Percentiles rank a stretch among this genome's conserved stretches.
These are phyloP conservation scores for Apolygus lucorum DNA, from an alignment of 1,140 invertebrate genomes.

Conservation along the genomic window DNA sequence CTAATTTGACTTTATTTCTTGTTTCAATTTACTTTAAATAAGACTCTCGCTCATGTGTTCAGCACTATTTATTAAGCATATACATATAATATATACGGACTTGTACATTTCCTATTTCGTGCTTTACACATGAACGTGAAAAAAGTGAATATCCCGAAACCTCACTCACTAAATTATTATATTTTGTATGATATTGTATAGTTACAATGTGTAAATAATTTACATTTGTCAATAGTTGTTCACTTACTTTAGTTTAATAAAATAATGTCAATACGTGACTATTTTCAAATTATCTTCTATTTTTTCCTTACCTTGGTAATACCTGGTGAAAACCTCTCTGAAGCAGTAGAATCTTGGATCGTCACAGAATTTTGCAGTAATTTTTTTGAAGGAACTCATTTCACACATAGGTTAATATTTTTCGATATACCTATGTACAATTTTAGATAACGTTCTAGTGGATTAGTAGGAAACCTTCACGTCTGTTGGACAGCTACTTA, in stretches of 20 bases:
- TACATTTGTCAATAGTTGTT: constrained; percentile 24
- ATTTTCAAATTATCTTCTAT: constrained; percentile 19
- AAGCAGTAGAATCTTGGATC: too few relatives aligned
- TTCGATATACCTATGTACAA: too few relatives aligned
- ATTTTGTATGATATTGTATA: constrained; percentile 21
- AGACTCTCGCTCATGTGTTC: constrained; percentile 17
- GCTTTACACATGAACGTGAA: constrained; percentile 10
- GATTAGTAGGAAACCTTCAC: too few relatives aligned
- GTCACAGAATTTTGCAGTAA: too few relatives aligned
- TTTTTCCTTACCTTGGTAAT: too few relatives aligned
- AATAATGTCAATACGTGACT: constrained; percentile 25
- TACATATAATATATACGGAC: constrained; percentile 21
- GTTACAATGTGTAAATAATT: constrained; percentile 19
- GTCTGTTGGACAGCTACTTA: too few relatives aligned
- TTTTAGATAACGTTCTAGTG: too few relatives aligned
- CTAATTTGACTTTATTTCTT: too few relatives aligned
- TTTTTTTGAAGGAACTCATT: too few relatives aligned
- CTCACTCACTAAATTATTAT: constrained; percentile 20
- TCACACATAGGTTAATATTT: too few relatives aligned
- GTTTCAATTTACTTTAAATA: too few relatives aligned
- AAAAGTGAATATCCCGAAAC: constrained; percentile 6
- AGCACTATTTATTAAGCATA: constrained; percentile 6
- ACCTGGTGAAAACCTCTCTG: too few relatives aligned
- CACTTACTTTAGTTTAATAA: constrained; percentile 27
- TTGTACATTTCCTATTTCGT: constrained; percentile 14